Conservation (phyloP, 1,140 invertebrate species). For the Spodoptera litura region DNA sequence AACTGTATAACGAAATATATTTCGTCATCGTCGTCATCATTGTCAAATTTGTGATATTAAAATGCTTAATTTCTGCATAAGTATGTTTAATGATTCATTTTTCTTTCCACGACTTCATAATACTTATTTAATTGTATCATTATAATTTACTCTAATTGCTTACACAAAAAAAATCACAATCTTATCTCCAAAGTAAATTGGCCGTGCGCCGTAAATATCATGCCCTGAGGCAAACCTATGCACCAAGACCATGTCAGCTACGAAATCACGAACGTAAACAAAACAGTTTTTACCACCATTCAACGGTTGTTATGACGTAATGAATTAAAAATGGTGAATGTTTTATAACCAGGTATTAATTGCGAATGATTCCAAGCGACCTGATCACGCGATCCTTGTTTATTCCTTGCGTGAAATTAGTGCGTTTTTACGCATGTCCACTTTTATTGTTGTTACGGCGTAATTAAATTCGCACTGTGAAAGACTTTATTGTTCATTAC, state of each 20-base stretch:
- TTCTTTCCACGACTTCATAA: too few relatives aligned
- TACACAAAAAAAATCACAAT: background rate
- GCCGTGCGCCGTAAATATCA: background rate
- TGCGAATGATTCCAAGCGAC: slow-evolving; percentile 40
- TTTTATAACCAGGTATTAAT: slow-evolving; percentile 59
- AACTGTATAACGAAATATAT: too few relatives aligned
- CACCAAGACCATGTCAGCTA: background rate
- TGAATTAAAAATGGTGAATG: slow-evolving; percentile 64
- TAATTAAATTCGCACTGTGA: background rate
- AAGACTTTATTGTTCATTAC: slow-evolving; percentile 12
- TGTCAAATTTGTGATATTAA: too few relatives aligned
- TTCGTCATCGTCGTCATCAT: too few relatives aligned
- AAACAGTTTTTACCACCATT: slow-evolving; percentile 72
- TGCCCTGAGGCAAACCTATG: background rate
- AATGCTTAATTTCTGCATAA: too few relatives aligned
- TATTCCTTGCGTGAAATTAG: background rate
- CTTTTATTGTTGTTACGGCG: background rate
- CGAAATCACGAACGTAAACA: slow-evolving; percentile 73
- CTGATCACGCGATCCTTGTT: slow-evolving; percentile 52
- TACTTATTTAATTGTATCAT: too few relatives aligned
- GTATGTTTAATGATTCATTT: too few relatives aligned
- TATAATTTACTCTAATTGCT: background rate
- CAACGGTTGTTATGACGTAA: slow-evolving; percentile 68
- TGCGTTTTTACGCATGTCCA: slow-evolving; percentile 22
- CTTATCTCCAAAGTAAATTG: slow-evolving; percentile 44